Evolutionary conservation across 1,140 invertebrate species (phyloP), one percentile per base, ranked within the genome.

Genomic region (Myzus persicae): DNA sequence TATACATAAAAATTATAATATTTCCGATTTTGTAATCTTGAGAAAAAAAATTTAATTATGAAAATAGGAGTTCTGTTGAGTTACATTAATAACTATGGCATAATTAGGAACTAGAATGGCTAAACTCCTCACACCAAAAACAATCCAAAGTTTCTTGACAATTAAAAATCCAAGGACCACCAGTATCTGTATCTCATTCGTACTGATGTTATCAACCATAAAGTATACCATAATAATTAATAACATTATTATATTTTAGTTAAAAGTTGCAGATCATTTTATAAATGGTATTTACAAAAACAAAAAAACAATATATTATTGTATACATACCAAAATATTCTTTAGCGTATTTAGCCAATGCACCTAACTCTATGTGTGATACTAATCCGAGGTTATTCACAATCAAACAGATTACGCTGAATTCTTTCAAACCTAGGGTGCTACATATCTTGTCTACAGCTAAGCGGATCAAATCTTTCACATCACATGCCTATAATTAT

Each of bases 381-480:
- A 97, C 95, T 14, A 96, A 96, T 26, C 98, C 98, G 88, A 98
- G 96, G 95, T 98, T 98, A 94, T 98, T 98, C 9, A 98, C 95
- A 93, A 98, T 95, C 42, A 97, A 95, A 6, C 96, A 97, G 2
- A 98, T 96, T 51, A 95, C 95, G 94, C n/a, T 93, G 2, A 36
- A 54, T 85, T 93, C 46, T 48, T 82, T 88, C 36, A 94, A 67
- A 76, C 22, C 1, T 42, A 94, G 36, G 31, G 82, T 90, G 42
- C 22, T 93, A 36, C 94, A 94, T 94, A 96, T 95, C 94, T 95
- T 95, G 76, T 95, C 95, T 0, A 96, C 94, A 93, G 96, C 95
- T 31, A 96, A 93, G 18, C 94, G 51, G 1, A 96, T 96, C 24
- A 95, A 95, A 94, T 96, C 95, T 90, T 95, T 95, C 3, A 95